Conservation (phyloP, 2,797 vertebrate species). For the Picus viridis region DNA sequence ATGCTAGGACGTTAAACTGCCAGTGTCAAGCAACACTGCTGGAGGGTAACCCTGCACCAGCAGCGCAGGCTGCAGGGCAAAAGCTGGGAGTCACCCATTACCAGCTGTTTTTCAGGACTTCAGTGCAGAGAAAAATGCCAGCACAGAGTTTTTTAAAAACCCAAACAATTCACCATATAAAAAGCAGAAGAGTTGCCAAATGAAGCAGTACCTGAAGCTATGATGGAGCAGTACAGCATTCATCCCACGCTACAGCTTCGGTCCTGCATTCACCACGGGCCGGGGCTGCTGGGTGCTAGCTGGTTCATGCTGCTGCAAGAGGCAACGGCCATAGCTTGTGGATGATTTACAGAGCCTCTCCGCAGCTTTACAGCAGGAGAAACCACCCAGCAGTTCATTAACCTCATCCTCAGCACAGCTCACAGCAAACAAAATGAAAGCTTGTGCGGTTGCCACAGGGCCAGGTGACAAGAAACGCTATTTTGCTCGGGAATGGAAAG, state of each 20-base stretch:
- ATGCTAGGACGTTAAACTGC: not conserved
- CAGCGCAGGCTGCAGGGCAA: not conserved
- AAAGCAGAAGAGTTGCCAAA: not conserved
- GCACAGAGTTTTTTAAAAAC: not conserved
- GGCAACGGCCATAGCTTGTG: not conserved
- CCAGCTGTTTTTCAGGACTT: not conserved
- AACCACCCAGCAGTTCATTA: not conserved
- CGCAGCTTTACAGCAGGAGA: not conserved
- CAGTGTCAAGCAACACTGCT: fast-evolving
- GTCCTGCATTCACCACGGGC: fast-evolving
- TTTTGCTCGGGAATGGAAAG: not conserved
- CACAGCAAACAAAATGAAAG: not conserved
- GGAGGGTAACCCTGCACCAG: not conserved
- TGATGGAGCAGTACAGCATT: fast-evolving
- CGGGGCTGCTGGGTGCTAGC: not conserved
- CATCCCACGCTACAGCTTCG: fast-evolving
- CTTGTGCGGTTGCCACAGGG: fast-evolving
- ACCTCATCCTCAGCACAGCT: not conserved
- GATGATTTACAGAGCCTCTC: not conserved
- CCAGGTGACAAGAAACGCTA: not conserved
- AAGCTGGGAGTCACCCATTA: not conserved
- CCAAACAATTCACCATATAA: not conserved
- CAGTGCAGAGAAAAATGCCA: not conserved
- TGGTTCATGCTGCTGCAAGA: not conserved
- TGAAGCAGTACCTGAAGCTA: not conserved